A percentile compares a stretch with the other conserved stretches of the same genome.
phyloP scores from a whole-genome alignment of 2,888 invertebrate species.

The Lymantria dispar region DNA sequence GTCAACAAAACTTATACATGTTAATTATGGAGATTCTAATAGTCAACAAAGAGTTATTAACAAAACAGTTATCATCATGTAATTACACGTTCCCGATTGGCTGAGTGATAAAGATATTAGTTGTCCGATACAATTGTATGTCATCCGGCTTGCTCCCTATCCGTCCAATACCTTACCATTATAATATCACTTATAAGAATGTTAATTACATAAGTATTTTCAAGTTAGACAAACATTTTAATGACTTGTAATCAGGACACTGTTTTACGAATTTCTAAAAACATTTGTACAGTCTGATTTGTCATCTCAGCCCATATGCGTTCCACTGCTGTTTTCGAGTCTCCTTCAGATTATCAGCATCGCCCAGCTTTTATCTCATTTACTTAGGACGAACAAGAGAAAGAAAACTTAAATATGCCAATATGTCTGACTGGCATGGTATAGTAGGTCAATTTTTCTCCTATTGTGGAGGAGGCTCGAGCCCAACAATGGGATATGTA shows the following conservation, averaged over 20 bases:
- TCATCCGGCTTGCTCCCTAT: slow-evolving; percentile 11
- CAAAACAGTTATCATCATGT: slow-evolving; percentile 21
- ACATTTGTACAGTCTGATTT: too few species aligned
- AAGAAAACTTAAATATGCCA: too few species aligned
- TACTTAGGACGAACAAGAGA: too few species aligned
- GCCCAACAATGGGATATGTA: too few species aligned
- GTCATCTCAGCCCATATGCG: too few species aligned
- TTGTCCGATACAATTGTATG: slow-evolving; percentile 20
- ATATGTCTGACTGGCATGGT: too few species aligned
- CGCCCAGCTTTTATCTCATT: too few species aligned
- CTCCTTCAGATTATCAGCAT: too few species aligned
- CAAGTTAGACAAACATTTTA: slow-evolving; percentile 18
- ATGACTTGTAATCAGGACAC: slow-evolving; percentile 6
- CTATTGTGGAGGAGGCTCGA: too few species aligned
- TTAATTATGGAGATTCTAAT: neutral
- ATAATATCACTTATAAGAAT: slow-evolving; percentile 57
- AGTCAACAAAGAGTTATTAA: neutral
- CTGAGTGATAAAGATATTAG: slow-evolving; percentile 33
- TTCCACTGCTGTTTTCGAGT: too few species aligned
- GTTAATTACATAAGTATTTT: slow-evolving; percentile 67
- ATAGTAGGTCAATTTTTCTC: too few species aligned
- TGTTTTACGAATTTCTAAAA: neutral
- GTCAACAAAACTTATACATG: too few species aligned
- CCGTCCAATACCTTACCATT: slow-evolving; percentile 9
- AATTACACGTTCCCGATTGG: slow-evolving; percentile 30